Evolutionary conservation across 1,140 invertebrate species (phyloP), one percentile per base, ranked within the genome.

Genomic region (Ceratina japonica): DNA sequence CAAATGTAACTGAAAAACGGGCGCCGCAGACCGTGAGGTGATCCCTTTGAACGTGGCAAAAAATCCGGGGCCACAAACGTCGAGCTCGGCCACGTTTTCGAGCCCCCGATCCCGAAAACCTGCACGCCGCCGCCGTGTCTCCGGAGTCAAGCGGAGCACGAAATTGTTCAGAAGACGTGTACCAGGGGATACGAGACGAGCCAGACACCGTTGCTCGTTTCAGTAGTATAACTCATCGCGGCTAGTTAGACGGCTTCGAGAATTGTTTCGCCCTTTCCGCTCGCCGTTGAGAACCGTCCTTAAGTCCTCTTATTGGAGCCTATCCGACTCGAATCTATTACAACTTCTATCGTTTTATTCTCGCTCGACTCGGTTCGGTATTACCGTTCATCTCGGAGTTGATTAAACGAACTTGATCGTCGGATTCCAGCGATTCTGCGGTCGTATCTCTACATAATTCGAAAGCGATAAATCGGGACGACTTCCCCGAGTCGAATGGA

Each of bases 31-130:
- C 62, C 72, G 62, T 75, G 37, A 59, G 63, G n/a, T 66, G 75
- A 79, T 75, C n/a, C 64, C 77, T 74, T 79, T 75, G 72, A 66
- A 65, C 62, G 15, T 20, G 62, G 49, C 61, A 20, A 3, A 37
- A 27, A 56, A 31, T 13, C n/a, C n/a, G 37, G 37, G 37, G 37
- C 22, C 13, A 16, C 18, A 37, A 63, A 63, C 69, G 56, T 13
- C 7, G 15, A 16, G 51, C 49, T 54, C 66, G 44, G 37, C 7
- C 12, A 44, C 61, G 37, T 72, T 71, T 56, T 72, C 61, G 20
- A 27, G 51, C 59, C 16, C 69, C 22, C 2, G 24, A 61, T 49
- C 54, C 7, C 1, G 4, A 31, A 7, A 31, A 15, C 16, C 7
- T 37, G 27, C 20, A 15, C 18, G 12, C 51, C 16, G 20, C 16